Base-by-base conservation (phyloP, 2,797 vertebrate species). In the Cryptoprocta ferox region DNA sequence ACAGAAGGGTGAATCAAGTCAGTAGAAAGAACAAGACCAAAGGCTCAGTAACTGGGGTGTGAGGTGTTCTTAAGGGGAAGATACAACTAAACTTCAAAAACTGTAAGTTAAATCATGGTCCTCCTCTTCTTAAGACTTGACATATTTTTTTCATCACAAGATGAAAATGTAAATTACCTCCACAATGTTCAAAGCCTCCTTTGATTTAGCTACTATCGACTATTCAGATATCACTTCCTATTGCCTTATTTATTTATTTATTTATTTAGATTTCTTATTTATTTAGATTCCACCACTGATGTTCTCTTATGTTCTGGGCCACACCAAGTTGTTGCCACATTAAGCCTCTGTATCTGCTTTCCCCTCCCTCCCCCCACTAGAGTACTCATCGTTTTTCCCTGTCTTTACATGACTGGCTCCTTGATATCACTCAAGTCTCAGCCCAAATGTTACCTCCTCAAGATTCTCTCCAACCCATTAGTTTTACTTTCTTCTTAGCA, bases 401-500 rank as follows among this genome's bases (percentile, higher is more conserved):
- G 3, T 35, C 6, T 80, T 80, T 83, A 10, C 5, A 10, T 45
- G 12, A 48, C 24, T 88, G 28, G 15, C 13, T 68, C 24, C 50
- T 73, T 32, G 30, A 24, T n/a, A 71, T 56, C 9, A 21, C 12
- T 86, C 10, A 94, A 83, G 16, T 83, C 59, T 89, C 30, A 24
- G 32, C 56, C 65, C 5, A 89, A 32, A n/a, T 45, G n/a, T 63
- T 65, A 30, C 4, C 1, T 39, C 89, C 79, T 79, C 28, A 8
- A 30, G 32, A 65, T 82, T 85, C 24, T 91, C 63, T 94, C 13
- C 24, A 32, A 65, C 7, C 6, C 16, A 65, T 66, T 83, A 21
- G 65, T 76, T 78, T 92, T 73, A 30, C 28, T 85, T 80, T 85
- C 19, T 83, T 65, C 70, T 96, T 45, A 92, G 50, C n/a, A 83